phyloP scores from a whole-genome alignment of 2,888 invertebrate genomes.

The Sinodicranocentrus sp. region DNA sequence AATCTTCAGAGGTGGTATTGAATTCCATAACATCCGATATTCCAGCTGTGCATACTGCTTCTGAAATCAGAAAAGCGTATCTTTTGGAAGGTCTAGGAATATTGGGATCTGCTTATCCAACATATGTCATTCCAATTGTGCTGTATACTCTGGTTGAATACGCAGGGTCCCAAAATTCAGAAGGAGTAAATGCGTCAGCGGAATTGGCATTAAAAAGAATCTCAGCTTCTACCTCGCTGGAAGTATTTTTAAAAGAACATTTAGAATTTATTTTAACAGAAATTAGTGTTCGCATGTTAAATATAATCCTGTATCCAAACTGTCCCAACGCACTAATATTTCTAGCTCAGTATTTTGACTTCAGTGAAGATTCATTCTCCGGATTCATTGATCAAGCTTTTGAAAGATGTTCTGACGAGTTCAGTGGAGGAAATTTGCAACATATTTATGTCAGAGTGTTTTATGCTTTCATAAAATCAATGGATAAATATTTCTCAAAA shows the following conservation, averaged over 20 bases:
- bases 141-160: constrained; percentile 71
- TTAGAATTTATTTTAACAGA: constrained; percentile 71
- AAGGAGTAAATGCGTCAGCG: constrained; percentile 46
- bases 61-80: constrained; percentile 54
- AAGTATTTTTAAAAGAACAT: constrained; percentile 61
- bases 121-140: constrained; percentile 62
- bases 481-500: constrained; percentile 29
- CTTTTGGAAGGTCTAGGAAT: constrained; percentile 69
- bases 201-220: constrained; percentile 39
- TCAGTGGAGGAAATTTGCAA: constrained; percentile 63
- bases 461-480: constrained; percentile 63
- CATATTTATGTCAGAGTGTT: constrained; percentile 65
- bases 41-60: constrained; percentile 43
- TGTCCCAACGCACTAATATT: constrained; percentile 72
- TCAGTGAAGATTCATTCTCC: constrained; percentile 67
- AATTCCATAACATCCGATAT: constrained; percentile 28
- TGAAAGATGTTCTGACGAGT: constrained; percentile 70
- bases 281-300: constrained; percentile 69
- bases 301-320: constrained; percentile 67
- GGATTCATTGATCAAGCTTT: constrained; percentile 69
- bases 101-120: constrained; percentile 46
- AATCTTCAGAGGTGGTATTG: constrained; percentile 37
- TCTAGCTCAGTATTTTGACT: constrained; percentile 74
- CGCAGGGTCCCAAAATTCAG: constrained; percentile 55
- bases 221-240: neutral